Base-by-base conservation (phyloP, 2,888 invertebrate species). In the Acanthococcus lagerstroemiae region DNA sequence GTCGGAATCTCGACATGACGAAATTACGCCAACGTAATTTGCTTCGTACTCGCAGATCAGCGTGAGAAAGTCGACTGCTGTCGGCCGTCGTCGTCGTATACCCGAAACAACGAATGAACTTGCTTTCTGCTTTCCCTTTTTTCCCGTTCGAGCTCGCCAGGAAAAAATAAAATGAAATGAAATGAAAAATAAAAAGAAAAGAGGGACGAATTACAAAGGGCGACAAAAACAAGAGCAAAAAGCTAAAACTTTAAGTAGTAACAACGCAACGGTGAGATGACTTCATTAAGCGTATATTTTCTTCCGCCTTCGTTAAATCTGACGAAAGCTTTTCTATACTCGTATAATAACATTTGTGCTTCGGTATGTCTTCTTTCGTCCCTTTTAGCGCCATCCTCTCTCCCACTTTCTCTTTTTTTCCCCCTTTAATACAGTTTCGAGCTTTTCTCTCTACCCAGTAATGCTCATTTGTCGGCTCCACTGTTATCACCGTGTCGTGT, bases 231-330 rank as follows among this genome's bases (percentile, higher is more conserved):
- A 57, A 45, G 21, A 30, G 46, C 19, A 48, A 19, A 26, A 52
- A 48, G 60, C 45, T 46, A 60, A 60, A 60, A 15, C 60, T 46
- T 60, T 27, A 60, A 60, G 60, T 45, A 46, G 58, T 46, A 60
- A n/a, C n/a, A n/a, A n/a, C n/a, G 48, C 25, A 60, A 46, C 48
- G 48, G 46, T 15, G 60, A 60, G 60, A 60, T 60, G 60, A 60
- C 60, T 60, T 60, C 60, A 60, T 60, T 60, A 60, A 60, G 60
- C 26, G 48, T 25, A 46, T 60, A 60, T 60, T 60, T 60, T 60
- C 60, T 60, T 60, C 60, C 48, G 60, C 60, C 46, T 60, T 60
- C 48, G 48, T 60, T 60, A 48, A 24, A 60, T 46, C 21, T 45
- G 26, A 48, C 45, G 45, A 60, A 60, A 60, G 60, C 60, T 60